Percentiles rank a stretch among this genome's conserved stretches.
Evolutionary conservation across 2,888 invertebrate genomes (phyloP).

Genomic region (Pachymerium ferrugineum): DNA sequence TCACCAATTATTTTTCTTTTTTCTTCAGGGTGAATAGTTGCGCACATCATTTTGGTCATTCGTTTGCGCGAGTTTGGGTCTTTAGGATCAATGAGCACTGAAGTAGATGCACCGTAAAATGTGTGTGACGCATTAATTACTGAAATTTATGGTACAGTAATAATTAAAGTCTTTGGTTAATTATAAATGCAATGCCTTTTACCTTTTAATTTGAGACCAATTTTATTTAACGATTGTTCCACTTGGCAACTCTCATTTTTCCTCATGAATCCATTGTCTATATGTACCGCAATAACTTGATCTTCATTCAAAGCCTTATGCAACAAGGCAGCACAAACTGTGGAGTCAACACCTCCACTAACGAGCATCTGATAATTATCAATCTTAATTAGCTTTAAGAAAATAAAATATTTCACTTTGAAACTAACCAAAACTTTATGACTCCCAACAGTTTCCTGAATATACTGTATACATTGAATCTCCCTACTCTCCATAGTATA

Average conservation of each 20-base stretch:
- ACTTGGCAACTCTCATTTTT: conserved; percentile 89
- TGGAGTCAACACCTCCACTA: conserved; percentile 98
- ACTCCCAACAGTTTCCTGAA: conserved; percentile 78
- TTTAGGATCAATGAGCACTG: conserved; percentile 60
- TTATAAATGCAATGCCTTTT: conserved; percentile 23
- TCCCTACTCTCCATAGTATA: conserved; percentile 86
- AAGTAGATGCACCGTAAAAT: conserved; percentile 66
- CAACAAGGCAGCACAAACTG: conserved; percentile 95
- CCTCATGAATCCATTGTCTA: conserved; percentile 99
- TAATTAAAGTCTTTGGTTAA: neutral
- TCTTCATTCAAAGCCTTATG: conserved; percentile 81
- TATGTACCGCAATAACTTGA: conserved; percentile 91
- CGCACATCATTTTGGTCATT: conserved; percentile 76
- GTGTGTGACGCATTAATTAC: conserved; percentile 53
- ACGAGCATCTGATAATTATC: conserved; percentile 66
- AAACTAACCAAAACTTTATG: conserved; percentile 83
- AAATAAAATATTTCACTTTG: conserved; percentile 19
- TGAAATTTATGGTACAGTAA: conserved; percentile 40
- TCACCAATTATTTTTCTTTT: conserved; percentile 98
- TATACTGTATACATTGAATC: conserved; percentile 83
- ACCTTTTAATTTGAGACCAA: conserved; percentile 72
- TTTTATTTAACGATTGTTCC: conserved; percentile 69
- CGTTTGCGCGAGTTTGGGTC: conserved; percentile 53
- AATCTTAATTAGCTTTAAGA: neutral
- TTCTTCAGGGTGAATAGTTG: conserved; percentile 87